Evolutionary conservation across 2,113 vertebrate species (phyloP), one percentile per base, ranked within the genome.

Genomic region (Amazona guildingii): DNA sequence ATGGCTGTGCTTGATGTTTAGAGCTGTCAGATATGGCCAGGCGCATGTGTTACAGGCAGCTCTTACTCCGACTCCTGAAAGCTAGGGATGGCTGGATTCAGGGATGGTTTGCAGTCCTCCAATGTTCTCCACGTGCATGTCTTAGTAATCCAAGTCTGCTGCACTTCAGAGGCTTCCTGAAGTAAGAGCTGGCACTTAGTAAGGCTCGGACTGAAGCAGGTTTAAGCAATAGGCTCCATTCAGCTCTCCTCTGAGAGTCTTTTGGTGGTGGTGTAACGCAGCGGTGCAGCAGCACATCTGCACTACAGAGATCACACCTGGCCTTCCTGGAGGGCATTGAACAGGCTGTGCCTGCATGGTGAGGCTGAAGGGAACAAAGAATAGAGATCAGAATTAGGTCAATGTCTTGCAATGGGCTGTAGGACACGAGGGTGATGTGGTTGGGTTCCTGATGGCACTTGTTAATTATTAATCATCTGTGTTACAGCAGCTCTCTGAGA

Each of bases 381-480:
- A 37, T 13, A 80, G 83, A 88, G 48, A 83, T n/a, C 3, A 7
- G 67, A 93, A 94, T 83, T 78, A 75, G 94, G 83, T 94, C 88
- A 95, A 61, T 86, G 84, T 62, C 73, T 93, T 72, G 83, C 69
- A 63, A 1, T 13, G 55, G 83, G 43, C 93, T 81, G 24, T 0
- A 1, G 81, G 80, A 81, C 80, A 62, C 57, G 39, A 75, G 62
- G 81, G 29, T 88, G 88, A 54, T 86, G 69, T 75, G 92, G 13
- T 81, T 88, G 83, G 51, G 68, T 68, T 92, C 83, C 83, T 86
- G 77, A 87, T 88, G 90, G 77, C 62, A 66, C 66, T 91, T 43
- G 83, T 94, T 94, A 95, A 94, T 95, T 84, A 94, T 96, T 95
- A 95, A 96, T 89, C 5, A 4, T 8, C 72, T 29, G 29, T 74